Conservation (phyloP, 2,113 vertebrate species). For the Lethenteron camtschaticum region DNA sequence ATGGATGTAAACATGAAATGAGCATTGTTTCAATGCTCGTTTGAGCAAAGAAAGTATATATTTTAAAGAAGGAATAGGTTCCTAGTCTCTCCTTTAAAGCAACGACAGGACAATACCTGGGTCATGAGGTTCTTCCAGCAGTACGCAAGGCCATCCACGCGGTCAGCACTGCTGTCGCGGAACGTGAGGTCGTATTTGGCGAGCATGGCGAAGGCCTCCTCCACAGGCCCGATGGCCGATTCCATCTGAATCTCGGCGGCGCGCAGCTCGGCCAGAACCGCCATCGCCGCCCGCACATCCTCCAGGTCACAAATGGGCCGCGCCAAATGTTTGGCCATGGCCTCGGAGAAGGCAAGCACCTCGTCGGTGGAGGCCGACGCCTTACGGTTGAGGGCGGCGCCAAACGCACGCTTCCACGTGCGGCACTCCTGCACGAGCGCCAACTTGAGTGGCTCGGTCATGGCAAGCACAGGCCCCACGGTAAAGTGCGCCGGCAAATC, state of each 20-base stretch:
- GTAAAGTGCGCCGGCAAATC: slow-evolving; percentile 23
- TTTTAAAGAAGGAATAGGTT: no score
- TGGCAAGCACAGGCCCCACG: slow-evolving; percentile 24
- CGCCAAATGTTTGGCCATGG: slow-evolving; percentile 28
- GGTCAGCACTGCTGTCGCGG: slow-evolving; percentile 32
- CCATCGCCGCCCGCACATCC: slow-evolving; percentile 35
- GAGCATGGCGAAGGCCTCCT: slow-evolving; percentile 39
- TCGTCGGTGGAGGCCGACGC: slow-evolving; percentile 26
- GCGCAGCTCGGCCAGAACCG: slow-evolving; percentile 28
- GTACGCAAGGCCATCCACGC: slow-evolving; percentile 36
- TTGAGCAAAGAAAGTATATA: no score
- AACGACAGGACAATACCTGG: slow-evolving; percentile 22
- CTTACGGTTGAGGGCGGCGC: slow-evolving; percentile 26
- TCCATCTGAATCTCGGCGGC: slow-evolving; percentile 35
- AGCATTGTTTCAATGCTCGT: no score
- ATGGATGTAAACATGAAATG: no score
- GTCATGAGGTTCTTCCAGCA: slow-evolving; percentile 34
- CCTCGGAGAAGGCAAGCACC: slow-evolving; percentile 30
- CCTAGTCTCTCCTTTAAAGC: neutral
- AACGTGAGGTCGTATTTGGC: slow-evolving; percentile 31
- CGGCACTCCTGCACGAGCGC: slow-evolving; percentile 34
- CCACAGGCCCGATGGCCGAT: slow-evolving; percentile 28
- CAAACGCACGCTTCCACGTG: slow-evolving; percentile 32
- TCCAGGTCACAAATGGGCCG: slow-evolving; percentile 33
- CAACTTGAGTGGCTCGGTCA: slow-evolving; percentile 28